Conservation (phyloP, 2,888 invertebrate species). For the Nebria brevicollis region DNA sequence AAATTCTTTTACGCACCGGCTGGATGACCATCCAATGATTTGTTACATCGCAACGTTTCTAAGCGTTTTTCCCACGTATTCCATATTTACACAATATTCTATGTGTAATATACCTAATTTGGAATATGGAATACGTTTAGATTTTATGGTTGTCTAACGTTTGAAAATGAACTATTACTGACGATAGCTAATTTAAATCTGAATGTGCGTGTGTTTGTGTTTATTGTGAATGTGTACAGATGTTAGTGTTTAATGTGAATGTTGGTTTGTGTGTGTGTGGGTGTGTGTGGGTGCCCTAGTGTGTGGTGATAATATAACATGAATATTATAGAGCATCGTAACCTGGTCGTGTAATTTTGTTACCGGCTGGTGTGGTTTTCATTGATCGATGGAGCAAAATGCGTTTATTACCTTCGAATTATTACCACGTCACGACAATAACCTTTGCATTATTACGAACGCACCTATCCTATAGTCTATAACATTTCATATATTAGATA, state of each 20-base stretch:
- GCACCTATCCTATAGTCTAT: not conserved
- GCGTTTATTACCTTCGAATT: constrained; percentile 1
- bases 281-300: not conserved
- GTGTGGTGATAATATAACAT: not conserved
- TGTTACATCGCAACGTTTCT: too few species aligned
- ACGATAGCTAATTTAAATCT: not conserved
- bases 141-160: too few species aligned
- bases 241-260: not conserved
- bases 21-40: too few species aligned
- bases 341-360: not conserved
- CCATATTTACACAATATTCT: too few species aligned
- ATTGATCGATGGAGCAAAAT: not conserved
- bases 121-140: too few species aligned
- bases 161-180: too few species aligned
- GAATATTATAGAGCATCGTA: not conserved
- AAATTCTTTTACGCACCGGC: too few species aligned
- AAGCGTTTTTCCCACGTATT: too few species aligned
- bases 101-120: too few species aligned
- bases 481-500: too few species aligned
- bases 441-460: not conserved
- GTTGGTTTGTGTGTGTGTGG: not conserved
- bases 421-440: not conserved
- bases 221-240: too few species aligned
- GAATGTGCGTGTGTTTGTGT: not conserved
- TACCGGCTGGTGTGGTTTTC: not conserved